Base-by-base conservation (phyloP, 2,888 invertebrate genomes). In the Ornithoptera priamus region DNA sequence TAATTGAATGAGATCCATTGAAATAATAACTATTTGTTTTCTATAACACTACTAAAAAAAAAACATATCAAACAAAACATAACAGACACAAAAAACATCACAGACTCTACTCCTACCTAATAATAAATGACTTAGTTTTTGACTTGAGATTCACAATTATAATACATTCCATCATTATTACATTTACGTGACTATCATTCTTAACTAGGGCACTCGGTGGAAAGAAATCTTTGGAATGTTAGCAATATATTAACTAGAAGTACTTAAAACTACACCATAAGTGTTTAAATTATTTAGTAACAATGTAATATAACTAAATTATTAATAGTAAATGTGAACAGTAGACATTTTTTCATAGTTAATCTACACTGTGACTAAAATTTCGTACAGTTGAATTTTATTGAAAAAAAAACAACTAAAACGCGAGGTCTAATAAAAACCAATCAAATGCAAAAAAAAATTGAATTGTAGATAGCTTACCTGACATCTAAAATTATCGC, bases 101-200 rank as follows among this genome's bases (percentile, higher is more conserved):
- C 91, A 91, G 90, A 89, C 85, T 80, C 89, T 90, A 90, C 84
- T 71, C 84, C 81, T 78, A 82, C 77, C 80, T 86, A 86, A 82
- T 78, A 75, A 73, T 78, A 81, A 83, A 84, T 87, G 85, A 87
- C 82, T 82, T 81, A 81, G 83, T 78, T 76, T 10, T 79, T 78
- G 76, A 79, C 79, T 80, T 83, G 88, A 89, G 87, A 88, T 88
- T 86, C 86, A 77, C 70, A 73, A 71, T 76, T 76, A 77, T 81
- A 15, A 78, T 81, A 83, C 77, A 77, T 81, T 80, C 75, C 77
- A 71, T 75, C 72, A 77, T 79, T 75, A 79, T 78, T 74, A 84
- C 82, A 82, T 77, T 82, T 81, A 83, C 79, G 82, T 78, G 77
- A 81, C 83, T 84, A 85, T 85, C 80, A 82, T 77, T 71, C 84